Base-by-base conservation (phyloP, 1,140 invertebrate genomes). In the Cephus cinctus region DNA sequence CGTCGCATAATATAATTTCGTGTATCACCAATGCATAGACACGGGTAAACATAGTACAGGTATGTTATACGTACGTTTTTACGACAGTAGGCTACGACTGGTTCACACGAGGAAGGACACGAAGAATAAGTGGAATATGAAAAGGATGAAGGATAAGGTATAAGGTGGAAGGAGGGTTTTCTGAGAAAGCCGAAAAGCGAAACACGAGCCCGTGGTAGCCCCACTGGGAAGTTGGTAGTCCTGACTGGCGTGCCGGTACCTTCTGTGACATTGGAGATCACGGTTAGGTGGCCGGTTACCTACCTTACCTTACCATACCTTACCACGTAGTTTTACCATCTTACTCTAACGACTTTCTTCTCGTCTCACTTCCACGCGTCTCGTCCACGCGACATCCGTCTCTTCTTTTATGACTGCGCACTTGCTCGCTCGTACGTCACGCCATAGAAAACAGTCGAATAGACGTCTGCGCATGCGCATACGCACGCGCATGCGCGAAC, bases 191-290 rank as follows among this genome's bases (percentile, higher is more conserved):
- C 59, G 57, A 63, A 63, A 62, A 62, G 36, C 57, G 59, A 62
- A 63, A 61, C 57, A 63, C 54, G 57, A 63, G 57, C 53, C 8
- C 27, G 8, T 9, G 19, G 34, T 9, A n/a, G 11, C 3, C 9
- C 9, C 9, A 18, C 14, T n/a, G 15, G 2, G 19, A 14, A 11
- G 3, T 2, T 8, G 34, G 9, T 42, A 20, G 31, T 38, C 15
- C 16, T 51, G 47, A 30, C 47, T 25, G 34, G 42, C 21, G 30
- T 35, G 36, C 42, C 31, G 48, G 49, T 59, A 59, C 57, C 34
- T 32, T 45, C 54, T 63, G 59, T 63, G 61, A 63, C 57, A 63
- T 59, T 55, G 61, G 61, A 63, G 57, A 63, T 63, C 47, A 35
- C 52, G 59, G 56, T 49, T 51, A 48, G 25, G 39, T 53, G 59